These are phyloP conservation scores for Agriopis marginaria DNA, from an alignment of 2,888 invertebrate genomes.

Conservation along the genomic window DNA sequence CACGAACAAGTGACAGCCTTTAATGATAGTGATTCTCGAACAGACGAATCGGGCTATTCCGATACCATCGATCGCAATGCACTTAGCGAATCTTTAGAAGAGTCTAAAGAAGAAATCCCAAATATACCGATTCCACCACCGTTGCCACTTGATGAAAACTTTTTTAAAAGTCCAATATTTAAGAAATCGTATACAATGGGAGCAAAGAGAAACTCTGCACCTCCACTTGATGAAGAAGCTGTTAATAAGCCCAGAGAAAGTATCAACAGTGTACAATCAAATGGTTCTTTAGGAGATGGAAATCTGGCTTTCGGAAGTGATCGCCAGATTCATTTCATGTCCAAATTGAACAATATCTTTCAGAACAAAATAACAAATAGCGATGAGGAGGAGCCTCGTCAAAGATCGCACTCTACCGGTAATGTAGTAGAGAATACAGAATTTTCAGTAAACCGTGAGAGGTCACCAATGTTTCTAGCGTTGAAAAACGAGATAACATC, in stretches of 20 bases:
- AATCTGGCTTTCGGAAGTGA: slow-evolving; percentile 71
- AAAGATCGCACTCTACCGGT: slow-evolving; percentile 74
- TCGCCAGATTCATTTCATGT: slow-evolving; percentile 74
- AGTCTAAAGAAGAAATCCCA: slow-evolving; percentile 58
- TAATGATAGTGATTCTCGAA: slow-evolving; percentile 78
- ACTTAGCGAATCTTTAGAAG: slow-evolving; percentile 61
- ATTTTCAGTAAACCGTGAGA: slow-evolving; percentile 53
- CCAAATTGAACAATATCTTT: slow-evolving; percentile 75
- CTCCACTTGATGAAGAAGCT: slow-evolving; percentile 48
- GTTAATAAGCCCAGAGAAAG: slow-evolving; percentile 62
- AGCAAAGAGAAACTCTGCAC: slow-evolving; percentile 47
- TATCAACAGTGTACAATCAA: slow-evolving; percentile 64
- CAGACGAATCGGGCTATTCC: slow-evolving; percentile 81
- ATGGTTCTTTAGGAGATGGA: slow-evolving; percentile 61
- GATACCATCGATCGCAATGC: slow-evolving; percentile 74
- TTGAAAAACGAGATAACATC: slow-evolving; percentile 73
- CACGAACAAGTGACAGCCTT: slow-evolving; percentile 70
- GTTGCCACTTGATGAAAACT: slow-evolving; percentile 73
- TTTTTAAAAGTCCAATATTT: slow-evolving; percentile 60
- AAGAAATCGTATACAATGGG: slow-evolving; percentile 62
- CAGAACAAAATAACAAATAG: slow-evolving; percentile 66
- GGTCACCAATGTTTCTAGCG: slow-evolving; percentile 66
- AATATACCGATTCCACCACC: slow-evolving; percentile 78
- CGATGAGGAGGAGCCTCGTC: slow-evolving; percentile 66
- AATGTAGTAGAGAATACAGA: slow-evolving; percentile 63